Base-by-base conservation (phyloP, 2,113 vertebrate species). In the Paramisgurnus dabryanus region DNA sequence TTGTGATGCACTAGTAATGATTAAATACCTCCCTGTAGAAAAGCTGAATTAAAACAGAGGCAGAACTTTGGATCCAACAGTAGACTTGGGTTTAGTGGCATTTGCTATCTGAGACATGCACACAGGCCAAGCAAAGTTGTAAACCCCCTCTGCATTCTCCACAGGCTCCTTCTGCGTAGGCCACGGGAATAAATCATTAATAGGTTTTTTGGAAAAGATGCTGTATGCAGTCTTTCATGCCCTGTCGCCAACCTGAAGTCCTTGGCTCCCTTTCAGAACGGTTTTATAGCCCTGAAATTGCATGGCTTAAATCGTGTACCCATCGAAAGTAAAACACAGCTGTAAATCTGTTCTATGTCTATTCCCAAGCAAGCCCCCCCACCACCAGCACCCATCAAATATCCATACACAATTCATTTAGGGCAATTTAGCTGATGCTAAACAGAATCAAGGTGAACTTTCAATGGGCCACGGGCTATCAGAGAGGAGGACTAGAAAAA, bases 401-500 rank as follows among this genome's bases (percentile, higher is more conserved):
- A 89, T 89, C 87, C 90, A 92, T 91, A 89, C 90, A 91, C 91
- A 88, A 91, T 92, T 92, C 88, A 91, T 92, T 91, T 90, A 88
- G 89, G 84, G 86, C 87, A 87, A 89, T 92, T 91, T 90, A 92
- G 89, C 87, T 90, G 89, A 93, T 92, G 90, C 89, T 91, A 91
- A 92, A 91, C 91, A 92, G 90, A 92, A 89, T 85, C 87, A 86
- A 89, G 77, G 90, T 87, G 88, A 90, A 84, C 85, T 87, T 88
- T 89, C 85, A 87, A 90, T 78, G 76, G 80, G 87, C 84, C 76
- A 61, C 0, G 17, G 60, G 84, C 86, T 87, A 87, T 84, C 53
- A 50, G 43, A 43, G 60, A 58, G 71, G 66, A 61, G 61, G 87
- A 86, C 78, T 49, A 68, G 45, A 74, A 84, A 81, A 85, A 84